These are phyloP conservation scores for Telmatochromis sp. DNA, from an alignment of 2,113 vertebrate species.

Conservation along the genomic window DNA sequence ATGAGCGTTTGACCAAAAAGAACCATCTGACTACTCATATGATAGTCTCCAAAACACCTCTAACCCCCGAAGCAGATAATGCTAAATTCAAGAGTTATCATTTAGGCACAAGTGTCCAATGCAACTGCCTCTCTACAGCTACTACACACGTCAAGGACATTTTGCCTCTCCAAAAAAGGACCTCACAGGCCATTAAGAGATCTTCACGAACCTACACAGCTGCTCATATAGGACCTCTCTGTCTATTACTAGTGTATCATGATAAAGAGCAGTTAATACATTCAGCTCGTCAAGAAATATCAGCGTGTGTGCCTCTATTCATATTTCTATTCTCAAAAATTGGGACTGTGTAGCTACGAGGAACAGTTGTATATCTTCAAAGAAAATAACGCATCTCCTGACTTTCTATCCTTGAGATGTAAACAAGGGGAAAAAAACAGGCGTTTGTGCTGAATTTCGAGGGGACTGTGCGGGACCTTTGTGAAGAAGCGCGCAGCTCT, in stretches of 20 bases:
- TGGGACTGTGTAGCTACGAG: not conserved
- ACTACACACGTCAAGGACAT: constrained; percentile 49
- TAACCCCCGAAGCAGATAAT: constrained; percentile 66
- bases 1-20: constrained; percentile 64
- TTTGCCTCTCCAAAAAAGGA: constrained; percentile 38
- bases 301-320: not conserved
- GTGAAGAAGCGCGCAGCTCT: not conserved
- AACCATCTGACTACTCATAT: constrained; percentile 71
- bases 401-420: constrained; percentile 41
- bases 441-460: constrained; percentile 24
- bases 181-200: constrained; percentile 32
- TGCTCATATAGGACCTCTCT: constrained; percentile 11
- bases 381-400: constrained; percentile 15
- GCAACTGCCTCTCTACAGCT: constrained; percentile 60
- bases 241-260: not conserved
- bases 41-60: constrained; percentile 59
- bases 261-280: not conserved
- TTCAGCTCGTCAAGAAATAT: not conserved
- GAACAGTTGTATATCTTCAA: not conserved
- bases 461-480: not conserved
- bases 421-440: not conserved
- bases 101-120: constrained; percentile 64
- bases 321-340: not conserved
- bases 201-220: constrained; percentile 46
- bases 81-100: constrained; percentile 70